These are phyloP conservation scores for Trichomalopsis sarcophagae DNA, from an alignment of 1,140 invertebrate species.

Conservation along the genomic window DNA sequence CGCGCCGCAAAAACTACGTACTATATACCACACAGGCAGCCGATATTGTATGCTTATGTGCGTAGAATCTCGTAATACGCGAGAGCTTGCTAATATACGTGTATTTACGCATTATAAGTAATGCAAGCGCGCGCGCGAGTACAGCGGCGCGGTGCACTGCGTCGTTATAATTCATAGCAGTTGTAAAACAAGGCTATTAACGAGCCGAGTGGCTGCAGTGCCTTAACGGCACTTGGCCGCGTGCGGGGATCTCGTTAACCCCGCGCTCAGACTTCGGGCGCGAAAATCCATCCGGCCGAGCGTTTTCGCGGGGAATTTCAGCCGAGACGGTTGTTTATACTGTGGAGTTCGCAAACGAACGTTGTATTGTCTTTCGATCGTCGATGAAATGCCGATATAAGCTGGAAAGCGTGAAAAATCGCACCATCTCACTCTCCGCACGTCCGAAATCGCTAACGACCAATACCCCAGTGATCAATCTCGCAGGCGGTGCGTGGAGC, in stretches of 20 bases:
- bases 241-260: not conserved
- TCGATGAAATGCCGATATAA: not conserved
- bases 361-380: too few species aligned
- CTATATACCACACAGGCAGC: too few species aligned
- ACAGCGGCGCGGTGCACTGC: not conserved
- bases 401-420: not conserved
- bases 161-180: slow-evolving; percentile 8
- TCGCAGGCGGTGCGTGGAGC: not conserved
- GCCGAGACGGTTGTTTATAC: too few species aligned
- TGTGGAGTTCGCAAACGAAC: too few species aligned
- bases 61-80: not conserved
- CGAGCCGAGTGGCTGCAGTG: not conserved
- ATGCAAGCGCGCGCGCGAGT: not conserved
- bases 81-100: not conserved
- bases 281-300: too few species aligned
- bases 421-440: not conserved
- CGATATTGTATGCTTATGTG: too few species aligned
- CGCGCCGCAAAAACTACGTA: too few species aligned
- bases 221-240: not conserved
- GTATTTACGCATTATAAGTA: slow-evolving; percentile 8
- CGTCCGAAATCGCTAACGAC: slow-evolving; percentile 4
- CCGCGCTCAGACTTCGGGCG: too few species aligned
- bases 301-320: too few species aligned
- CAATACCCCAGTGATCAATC: slow-evolving; percentile 33
- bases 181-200: slow-evolving; percentile 23